Conservation (phyloP, 2,797 vertebrate species). For the Arremon aurantiirostris region DNA sequence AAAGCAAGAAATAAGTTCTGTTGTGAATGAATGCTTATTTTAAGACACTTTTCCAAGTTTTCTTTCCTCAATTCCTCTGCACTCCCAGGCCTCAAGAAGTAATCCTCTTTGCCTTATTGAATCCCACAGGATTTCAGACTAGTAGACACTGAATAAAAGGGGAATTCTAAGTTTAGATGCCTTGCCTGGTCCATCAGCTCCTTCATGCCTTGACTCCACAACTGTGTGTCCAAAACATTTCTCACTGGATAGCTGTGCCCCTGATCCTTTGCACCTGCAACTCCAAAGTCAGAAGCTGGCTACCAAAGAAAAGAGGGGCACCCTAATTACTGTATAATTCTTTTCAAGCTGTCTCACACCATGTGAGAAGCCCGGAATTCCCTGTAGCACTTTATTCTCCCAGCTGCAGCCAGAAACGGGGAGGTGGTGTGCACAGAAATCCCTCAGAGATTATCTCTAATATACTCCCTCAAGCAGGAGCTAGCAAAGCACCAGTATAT, state of each 20-base stretch:
- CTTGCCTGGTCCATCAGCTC: neutral
- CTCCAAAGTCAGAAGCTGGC: neutral
- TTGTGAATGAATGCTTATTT: neutral
- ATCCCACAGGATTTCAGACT: neutral
- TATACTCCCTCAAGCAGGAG: neutral
- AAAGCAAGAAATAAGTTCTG: neutral
- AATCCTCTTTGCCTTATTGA: neutral
- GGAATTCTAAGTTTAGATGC: neutral
- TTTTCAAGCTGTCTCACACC: neutral
- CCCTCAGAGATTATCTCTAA: neutral
- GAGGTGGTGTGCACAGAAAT: neutral
- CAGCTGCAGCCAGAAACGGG: neutral
- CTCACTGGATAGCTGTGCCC: rapidly evolving
- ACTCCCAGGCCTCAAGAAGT: neutral
- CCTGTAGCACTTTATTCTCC: neutral
- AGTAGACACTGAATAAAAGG: neutral
- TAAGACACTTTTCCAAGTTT: neutral
- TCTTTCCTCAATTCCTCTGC: neutral
- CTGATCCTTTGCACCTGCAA: neutral
- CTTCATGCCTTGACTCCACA: neutral
- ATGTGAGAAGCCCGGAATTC: neutral
- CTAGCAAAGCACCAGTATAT: neutral
- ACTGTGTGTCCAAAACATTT: neutral
- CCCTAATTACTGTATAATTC: rapidly evolving
- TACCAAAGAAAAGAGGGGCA: neutral